Evolutionary conservation across 2,888 invertebrate species (phyloP).

Genomic region (Drosophila recens): DNA sequence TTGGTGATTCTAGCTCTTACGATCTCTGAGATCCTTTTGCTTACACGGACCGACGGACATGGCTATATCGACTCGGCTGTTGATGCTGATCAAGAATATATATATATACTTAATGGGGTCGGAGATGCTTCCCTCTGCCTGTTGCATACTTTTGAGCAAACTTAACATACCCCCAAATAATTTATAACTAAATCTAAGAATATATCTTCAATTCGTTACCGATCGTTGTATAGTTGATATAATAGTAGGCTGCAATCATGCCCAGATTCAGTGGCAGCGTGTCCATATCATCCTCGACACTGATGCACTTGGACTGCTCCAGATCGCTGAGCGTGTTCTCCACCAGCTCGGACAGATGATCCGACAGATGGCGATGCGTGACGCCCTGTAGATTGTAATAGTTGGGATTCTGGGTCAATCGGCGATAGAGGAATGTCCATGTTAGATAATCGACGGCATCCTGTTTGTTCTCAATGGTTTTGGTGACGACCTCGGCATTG

Average conservation of each 20-base stretch:
- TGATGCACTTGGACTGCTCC: slow-evolving; percentile 98
- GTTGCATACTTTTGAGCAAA: too few species aligned
- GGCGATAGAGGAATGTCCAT: slow-evolving; percentile 98
- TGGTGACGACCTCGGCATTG: slow-evolving; percentile 99
- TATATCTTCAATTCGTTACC: slow-evolving; percentile 86
- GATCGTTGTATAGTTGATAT: slow-evolving; percentile 99
- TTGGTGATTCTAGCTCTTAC: too few species aligned
- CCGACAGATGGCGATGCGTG: slow-evolving; percentile 98
- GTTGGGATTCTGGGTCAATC: slow-evolving; percentile 99
- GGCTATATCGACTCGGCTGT: too few species aligned
- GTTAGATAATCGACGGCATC: slow-evolving; percentile 99
- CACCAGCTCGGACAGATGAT: slow-evolving; percentile 98
- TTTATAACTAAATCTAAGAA: not conserved
- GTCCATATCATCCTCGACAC: slow-evolving; percentile 99
- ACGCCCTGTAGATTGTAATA: slow-evolving; percentile 99
- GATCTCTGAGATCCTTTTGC: too few species aligned
- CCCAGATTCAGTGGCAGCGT: slow-evolving; percentile 98
- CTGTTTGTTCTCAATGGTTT: slow-evolving; percentile 99
- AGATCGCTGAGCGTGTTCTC: slow-evolving; percentile 97
- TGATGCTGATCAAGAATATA: too few species aligned
- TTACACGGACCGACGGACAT: too few species aligned
- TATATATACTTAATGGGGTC: too few species aligned
- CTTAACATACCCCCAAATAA: not conserved
- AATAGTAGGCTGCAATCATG: slow-evolving; percentile 99
- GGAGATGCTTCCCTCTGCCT: too few species aligned